These are phyloP conservation scores for Phasianus colchicus DNA, from an alignment of 2,113 vertebrate genomes.

Conservation along the genomic window DNA sequence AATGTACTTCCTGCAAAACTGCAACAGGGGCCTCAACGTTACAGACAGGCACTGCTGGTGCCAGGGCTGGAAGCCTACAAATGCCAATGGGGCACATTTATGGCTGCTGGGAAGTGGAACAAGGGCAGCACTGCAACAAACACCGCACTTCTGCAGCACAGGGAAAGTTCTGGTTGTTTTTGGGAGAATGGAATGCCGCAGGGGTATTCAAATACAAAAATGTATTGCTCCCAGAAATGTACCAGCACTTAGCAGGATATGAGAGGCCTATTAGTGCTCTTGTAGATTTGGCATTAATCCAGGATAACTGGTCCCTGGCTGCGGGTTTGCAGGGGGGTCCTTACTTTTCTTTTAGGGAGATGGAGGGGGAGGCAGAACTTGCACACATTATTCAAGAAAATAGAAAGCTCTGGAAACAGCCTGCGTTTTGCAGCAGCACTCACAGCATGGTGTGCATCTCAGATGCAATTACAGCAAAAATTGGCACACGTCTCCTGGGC, in stretches of 20 bases:
- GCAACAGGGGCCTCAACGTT: rapidly evolving
- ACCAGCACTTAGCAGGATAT: background rate
- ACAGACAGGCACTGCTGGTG: rapidly evolving
- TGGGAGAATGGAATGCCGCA: background rate
- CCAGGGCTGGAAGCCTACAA: background rate
- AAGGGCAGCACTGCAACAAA: rapidly evolving
- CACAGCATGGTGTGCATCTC: rapidly evolving
- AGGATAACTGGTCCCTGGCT: background rate
- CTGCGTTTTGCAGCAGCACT: rapidly evolving
- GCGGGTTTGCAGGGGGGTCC: rapidly evolving
- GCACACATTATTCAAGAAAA: rapidly evolving
- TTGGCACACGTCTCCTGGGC: background rate
- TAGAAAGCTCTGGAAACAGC: background rate
- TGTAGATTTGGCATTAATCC: background rate
- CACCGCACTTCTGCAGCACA: rapidly evolving
- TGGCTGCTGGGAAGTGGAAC: too few relatives aligned
- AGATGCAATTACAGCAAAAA: background rate
- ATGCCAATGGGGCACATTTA: rapidly evolving
- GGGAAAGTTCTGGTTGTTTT: background rate
- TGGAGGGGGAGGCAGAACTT: background rate
- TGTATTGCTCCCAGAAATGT: background rate
- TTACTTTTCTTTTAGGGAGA: background rate
- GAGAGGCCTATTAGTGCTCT: background rate
- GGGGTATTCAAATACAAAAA: background rate
- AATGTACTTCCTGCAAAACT: rapidly evolving